Base-by-base conservation (phyloP, 2,888 invertebrate genomes). In the Philhelius pedissequus region DNA sequence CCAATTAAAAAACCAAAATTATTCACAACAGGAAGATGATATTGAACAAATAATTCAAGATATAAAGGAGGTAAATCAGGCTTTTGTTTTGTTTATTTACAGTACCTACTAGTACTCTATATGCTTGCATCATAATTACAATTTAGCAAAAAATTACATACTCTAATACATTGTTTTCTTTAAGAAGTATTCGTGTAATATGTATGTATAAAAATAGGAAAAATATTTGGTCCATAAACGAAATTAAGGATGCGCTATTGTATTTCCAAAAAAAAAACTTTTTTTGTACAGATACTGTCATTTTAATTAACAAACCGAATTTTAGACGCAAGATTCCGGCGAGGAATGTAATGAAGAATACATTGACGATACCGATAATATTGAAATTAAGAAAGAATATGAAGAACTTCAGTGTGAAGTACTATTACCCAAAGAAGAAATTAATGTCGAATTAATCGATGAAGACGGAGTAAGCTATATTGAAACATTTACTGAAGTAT, bases 321-420 rank as follows among this genome's bases (percentile, higher is more conserved):
- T 52, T 30, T 5, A 76, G 60, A 25, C 66, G 20, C 52, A 82
- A 27, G 27, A 35, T 35, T n/a, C 30, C 3, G 27, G 50, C 8
- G 20, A 38, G 8, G n/a, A 71, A 9, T 60, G 64, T 43, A 6
- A n/a, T 7, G 15, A 56, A n/a, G 70, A 66, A 52, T 66, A 48
- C 18, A 35, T 70, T n/a, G 82, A 69, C 18, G 56, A 74, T 3
- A 5, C 18, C 5, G 40, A 69, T 0, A n/a, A 52, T 43, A 15
- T 35, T 9, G 68, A 78, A 32, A 40, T 60, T 3, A 77, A 77
- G n/a, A n/a, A 68, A 25, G 77, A 74, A 45, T 4, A 38, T 11
- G 38, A 71, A 3, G 30, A 56, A 1, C 27, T 43, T 0, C 8
- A 52, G 13, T 70, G 71, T 35, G 77, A 69, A 8, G 54, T 69